A percentile compares a stretch with the other conserved stretches of the same genome.
Conservation (phyloP, 2,888 invertebrate genomes). For the Tetheella fluctuosa region DNA sequence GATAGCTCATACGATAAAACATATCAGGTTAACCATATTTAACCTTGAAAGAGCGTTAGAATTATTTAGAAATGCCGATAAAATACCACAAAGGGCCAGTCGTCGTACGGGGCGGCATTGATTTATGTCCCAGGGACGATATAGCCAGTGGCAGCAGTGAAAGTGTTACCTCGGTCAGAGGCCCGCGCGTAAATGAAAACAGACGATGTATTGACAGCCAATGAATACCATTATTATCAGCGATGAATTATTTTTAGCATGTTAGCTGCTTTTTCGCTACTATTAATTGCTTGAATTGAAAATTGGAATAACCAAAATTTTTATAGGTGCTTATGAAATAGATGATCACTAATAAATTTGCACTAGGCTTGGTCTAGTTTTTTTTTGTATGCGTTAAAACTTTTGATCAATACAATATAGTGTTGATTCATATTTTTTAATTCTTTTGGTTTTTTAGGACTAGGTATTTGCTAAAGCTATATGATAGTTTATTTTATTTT, state of each 20-base stretch:
- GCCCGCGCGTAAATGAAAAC: constrained; percentile 71
- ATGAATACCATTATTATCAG: constrained; percentile 69
- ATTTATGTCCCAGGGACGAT: constrained; percentile 68
- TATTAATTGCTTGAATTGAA: neutral
- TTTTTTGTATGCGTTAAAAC: no score
- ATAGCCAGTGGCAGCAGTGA: constrained; percentile 53
- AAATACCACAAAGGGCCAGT: constrained; percentile 59
- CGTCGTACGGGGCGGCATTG: constrained; percentile 58
- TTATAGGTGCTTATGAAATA: neutral
- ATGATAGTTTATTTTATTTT: no score
- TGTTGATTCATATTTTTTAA: no score
- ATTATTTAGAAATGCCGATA: constrained; percentile 58
- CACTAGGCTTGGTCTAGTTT: no score
- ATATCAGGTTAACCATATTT: constrained; percentile 33
- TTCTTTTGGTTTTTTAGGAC: no score
- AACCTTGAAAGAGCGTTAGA: constrained; percentile 24
- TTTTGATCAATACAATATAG: no score
- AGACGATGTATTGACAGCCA: constrained; percentile 75
- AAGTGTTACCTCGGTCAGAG: constrained; percentile 59
- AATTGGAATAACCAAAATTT: no score
- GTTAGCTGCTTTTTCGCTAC: neutral
- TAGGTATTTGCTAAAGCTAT: no score
- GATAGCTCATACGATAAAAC: constrained; percentile 31
- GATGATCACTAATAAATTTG: no score
- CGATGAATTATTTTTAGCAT: constrained; percentile 47